These are phyloP conservation scores for Drosophila bifasciata DNA, from an alignment of 1,140 invertebrate genomes.

Conservation along the genomic window DNA sequence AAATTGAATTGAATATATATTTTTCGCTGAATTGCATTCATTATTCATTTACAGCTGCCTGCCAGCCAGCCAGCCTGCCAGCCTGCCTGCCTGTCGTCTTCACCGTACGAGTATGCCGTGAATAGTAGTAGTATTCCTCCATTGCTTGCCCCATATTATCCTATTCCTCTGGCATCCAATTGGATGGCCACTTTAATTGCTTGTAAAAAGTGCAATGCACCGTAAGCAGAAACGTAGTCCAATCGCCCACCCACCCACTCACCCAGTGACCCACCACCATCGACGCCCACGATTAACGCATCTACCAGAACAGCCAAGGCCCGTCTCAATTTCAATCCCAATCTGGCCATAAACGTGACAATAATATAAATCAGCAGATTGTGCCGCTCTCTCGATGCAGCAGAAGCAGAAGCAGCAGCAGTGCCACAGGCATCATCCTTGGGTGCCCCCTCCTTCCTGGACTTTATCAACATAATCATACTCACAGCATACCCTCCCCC, in stretches of 20 bases:
- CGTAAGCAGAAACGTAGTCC: conserved; percentile 19
- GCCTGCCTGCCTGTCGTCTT: no score
- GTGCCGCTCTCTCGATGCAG: conserved; percentile 24
- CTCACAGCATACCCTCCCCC: background rate
- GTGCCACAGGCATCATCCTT: conserved; percentile 3
- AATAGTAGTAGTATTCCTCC: background rate
- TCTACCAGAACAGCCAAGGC: background rate
- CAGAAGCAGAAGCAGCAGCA: conserved; percentile 2
- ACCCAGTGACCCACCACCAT: background rate
- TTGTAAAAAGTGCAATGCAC: conserved; percentile 62
- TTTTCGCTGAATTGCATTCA: conserved; percentile 78
- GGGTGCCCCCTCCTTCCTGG: background rate
- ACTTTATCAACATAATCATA: conserved; percentile 50
- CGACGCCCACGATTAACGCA: conserved; percentile 20
- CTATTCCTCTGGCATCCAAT: no score
- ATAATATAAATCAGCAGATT: conserved; percentile 76
- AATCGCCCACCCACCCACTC: conserved; percentile 1
- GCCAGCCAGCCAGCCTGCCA: no score
- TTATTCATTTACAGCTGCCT: conserved; percentile 77
- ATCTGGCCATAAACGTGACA: conserved; percentile 74
- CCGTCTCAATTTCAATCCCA: conserved; percentile 59
- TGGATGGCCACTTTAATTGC: conserved; percentile 55
- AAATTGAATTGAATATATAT: conserved; percentile 75
- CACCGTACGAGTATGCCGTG: background rate
- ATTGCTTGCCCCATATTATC: no score